Conservation (phyloP, 2,797 vertebrate genomes). For the Sebastes jordani region DNA sequence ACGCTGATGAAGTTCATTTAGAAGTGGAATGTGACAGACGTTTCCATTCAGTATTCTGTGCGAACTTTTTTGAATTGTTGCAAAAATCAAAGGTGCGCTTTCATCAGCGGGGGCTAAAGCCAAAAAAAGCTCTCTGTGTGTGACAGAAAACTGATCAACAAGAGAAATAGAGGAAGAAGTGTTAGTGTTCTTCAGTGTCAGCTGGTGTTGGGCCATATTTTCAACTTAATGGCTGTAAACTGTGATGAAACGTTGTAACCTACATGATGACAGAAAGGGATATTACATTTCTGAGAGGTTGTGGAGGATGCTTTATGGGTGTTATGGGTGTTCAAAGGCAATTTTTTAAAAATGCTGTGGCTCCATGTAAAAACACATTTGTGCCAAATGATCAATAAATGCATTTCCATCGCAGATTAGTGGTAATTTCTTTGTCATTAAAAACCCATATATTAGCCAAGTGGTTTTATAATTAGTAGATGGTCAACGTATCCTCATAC, state of each 20-base stretch:
- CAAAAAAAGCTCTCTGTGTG: neutral
- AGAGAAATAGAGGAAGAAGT: conserved; percentile 8
- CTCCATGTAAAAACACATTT: neutral
- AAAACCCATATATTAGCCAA: neutral
- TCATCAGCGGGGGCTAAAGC: neutral
- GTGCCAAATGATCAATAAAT: conserved; percentile 10
- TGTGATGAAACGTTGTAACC: neutral
- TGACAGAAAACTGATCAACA: conserved; percentile 6
- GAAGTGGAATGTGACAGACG: neutral
- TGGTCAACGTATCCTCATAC: neutral
- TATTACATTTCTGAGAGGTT: conserved; percentile 8
- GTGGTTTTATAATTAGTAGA: neutral
- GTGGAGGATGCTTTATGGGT: neutral
- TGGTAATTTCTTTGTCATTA: neutral
- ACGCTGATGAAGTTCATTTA: conserved; percentile 1
- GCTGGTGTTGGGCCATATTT: neutral
- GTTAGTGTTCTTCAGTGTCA: conserved; percentile 3
- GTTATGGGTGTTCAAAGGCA: neutral
- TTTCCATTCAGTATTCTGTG: neutral
- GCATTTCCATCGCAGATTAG: neutral
- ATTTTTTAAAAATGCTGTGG: neutral
- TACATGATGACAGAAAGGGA: neutral
- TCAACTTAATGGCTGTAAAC: neutral
- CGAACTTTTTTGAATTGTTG: neutral
- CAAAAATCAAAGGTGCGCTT: neutral